Evolutionary conservation across 2,113 vertebrate genomes (phyloP).

Genomic region (Notechis scutatus): DNA sequence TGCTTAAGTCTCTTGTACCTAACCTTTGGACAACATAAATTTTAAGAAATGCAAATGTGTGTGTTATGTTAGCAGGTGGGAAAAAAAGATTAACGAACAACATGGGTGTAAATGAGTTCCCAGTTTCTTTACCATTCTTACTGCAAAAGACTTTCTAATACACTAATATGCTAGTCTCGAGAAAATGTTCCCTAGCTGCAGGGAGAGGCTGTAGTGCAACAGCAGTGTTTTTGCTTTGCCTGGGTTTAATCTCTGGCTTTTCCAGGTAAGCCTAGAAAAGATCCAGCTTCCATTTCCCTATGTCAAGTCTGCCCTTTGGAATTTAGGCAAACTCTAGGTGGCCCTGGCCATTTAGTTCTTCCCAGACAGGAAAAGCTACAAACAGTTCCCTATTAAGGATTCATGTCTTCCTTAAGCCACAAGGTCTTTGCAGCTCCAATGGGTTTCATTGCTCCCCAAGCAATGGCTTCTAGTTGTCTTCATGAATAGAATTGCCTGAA

Average conservation of each 20-base stretch:
- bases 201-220: background rate
- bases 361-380: background rate
- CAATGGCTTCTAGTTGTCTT: background rate
- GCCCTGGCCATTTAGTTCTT: background rate
- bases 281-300: background rate
- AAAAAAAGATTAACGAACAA: background rate
- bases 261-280: background rate
- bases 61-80: background rate
- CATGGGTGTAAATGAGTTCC: background rate
- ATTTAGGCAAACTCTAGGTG: background rate
- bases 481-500: background rate
- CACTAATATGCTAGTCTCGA: background rate
- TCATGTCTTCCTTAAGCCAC: background rate
- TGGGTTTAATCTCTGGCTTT: background rate
- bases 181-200: background rate
- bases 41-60: background rate
- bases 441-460: background rate
- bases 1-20: background rate
- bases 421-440: background rate
- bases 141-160: background rate
- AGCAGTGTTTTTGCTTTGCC: background rate
- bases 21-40: background rate
- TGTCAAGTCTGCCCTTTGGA: background rate
- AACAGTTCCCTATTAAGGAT: background rate
- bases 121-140: background rate